phyloP scores from a whole-genome alignment of 2,113 vertebrate genomes.

The Toxotes chatareus region DNA sequence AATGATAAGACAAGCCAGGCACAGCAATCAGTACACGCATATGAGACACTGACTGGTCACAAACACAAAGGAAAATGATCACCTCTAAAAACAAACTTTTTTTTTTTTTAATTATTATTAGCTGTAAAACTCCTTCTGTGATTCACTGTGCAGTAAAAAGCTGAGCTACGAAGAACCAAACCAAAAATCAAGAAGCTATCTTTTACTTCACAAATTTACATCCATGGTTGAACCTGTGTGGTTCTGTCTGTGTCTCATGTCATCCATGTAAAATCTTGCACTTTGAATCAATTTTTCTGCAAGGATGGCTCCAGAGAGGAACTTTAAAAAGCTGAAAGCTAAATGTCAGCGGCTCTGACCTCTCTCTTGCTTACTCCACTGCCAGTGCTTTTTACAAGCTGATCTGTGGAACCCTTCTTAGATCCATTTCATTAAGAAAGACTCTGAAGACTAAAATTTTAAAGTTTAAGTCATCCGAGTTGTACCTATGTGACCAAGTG shows the following conservation, averaged over 20 bases:
- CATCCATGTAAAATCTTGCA: conserved; percentile 62
- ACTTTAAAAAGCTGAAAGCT: conserved; percentile 52
- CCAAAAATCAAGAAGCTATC: conserved; percentile 28
- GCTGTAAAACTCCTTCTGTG: background rate
- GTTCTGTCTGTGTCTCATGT: conserved; percentile 36
- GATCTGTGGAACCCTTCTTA: background rate
- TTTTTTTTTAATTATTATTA: no score
- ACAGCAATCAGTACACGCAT: background rate
- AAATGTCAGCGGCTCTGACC: conserved; percentile 74
- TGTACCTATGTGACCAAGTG: background rate
- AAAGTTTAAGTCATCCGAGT: conserved; percentile 27
- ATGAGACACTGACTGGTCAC: background rate
- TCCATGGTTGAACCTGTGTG: conserved; percentile 49
- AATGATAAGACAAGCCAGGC: conserved; percentile 23
- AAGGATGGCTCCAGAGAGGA: conserved; percentile 52
- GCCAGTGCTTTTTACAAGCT: background rate
- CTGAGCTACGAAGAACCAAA: background rate
- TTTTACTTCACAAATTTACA: conserved; percentile 38
- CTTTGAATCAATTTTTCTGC: conserved; percentile 68
- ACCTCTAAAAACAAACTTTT: background rate
- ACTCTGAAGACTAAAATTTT: background rate
- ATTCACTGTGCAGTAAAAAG: background rate
- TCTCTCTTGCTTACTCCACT: conserved; percentile 34
- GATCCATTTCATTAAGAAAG: conserved; percentile 29
- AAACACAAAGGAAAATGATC: background rate